Conservation (phyloP, 2,113 vertebrate species). For the Motacilla alba region DNA sequence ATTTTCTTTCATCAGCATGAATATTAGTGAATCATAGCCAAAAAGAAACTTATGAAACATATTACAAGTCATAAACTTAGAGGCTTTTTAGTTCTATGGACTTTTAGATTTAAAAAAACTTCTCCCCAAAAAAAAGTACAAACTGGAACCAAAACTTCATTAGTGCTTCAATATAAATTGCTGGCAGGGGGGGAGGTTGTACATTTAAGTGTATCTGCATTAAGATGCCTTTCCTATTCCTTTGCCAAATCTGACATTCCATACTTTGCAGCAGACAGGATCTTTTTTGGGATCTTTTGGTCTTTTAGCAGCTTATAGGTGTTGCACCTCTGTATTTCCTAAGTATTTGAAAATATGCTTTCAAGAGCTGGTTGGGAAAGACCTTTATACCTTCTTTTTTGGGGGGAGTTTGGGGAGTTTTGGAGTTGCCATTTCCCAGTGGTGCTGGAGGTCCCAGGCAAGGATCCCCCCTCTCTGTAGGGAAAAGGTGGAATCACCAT, state of each 20-base stretch:
- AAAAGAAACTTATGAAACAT: background rate
- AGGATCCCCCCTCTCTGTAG: background rate
- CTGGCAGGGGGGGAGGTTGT: background rate
- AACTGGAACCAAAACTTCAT: background rate
- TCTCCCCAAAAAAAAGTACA: background rate
- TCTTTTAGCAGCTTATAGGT: background rate
- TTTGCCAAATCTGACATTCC: background rate
- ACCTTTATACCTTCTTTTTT: background rate
- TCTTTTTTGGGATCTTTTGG: background rate
- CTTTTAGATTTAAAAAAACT: background rate
- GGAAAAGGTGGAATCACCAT: background rate
- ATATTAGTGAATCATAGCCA: conserved; percentile 35
- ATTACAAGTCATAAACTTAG: background rate
- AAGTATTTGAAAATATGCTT: background rate
- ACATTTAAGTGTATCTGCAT: background rate
- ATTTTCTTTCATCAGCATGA: conserved; percentile 58
- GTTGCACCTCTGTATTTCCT: background rate
- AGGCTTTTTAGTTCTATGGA: background rate
- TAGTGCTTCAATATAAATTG: background rate
- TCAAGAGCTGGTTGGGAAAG: background rate
- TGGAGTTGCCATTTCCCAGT: background rate
- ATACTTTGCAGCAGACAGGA: background rate
- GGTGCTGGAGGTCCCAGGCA: background rate
- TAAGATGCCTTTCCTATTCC: background rate
- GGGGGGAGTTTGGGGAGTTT: background rate